phyloP scores from a whole-genome alignment of 2,888 invertebrate species.

The Nasonia oneida region DNA sequence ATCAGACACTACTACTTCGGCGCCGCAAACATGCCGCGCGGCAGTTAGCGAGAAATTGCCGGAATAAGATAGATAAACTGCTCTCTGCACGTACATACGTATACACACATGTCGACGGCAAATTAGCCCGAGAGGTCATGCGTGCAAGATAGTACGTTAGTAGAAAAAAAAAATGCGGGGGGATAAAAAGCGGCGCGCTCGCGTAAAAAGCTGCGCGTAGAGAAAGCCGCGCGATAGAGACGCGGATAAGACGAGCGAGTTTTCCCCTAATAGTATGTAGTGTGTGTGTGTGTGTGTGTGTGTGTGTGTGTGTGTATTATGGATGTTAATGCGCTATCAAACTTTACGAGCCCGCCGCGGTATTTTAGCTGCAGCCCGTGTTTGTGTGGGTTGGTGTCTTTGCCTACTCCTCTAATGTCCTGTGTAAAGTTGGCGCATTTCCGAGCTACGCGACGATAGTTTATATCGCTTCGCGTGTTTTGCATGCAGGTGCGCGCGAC shows the following conservation, averaged over 20 bases:
- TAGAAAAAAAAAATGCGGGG: not conserved
- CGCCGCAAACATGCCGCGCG: constrained; percentile 13
- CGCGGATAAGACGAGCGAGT: not conserved
- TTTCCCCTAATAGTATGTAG: not conserved
- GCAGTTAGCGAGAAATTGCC: constrained; percentile 36
- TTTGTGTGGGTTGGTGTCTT: not conserved
- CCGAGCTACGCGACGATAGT: not conserved
- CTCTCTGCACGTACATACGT: not conserved
- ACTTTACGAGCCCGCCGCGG: constrained; percentile 43
- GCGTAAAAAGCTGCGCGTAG: not conserved
- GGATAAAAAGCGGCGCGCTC: not conserved
- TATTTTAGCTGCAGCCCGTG: not conserved
- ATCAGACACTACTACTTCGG: not conserved
- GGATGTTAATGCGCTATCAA: constrained; percentile 45
- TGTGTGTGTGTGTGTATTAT: not conserved
- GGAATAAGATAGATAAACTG: constrained; percentile 32
- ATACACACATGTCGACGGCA: constrained; percentile 14
- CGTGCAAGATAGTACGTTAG: constrained; percentile 17
- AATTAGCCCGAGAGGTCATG: constrained; percentile 32
- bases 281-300: not conserved
- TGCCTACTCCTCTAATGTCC: not conserved
- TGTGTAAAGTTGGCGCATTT: constrained; percentile 34
- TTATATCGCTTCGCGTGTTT: not conserved
- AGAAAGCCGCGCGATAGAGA: not conserved
- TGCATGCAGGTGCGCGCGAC: not conserved